Conservation (phyloP, 2,888 invertebrate species). For the Tubulanus polymorphus region DNA sequence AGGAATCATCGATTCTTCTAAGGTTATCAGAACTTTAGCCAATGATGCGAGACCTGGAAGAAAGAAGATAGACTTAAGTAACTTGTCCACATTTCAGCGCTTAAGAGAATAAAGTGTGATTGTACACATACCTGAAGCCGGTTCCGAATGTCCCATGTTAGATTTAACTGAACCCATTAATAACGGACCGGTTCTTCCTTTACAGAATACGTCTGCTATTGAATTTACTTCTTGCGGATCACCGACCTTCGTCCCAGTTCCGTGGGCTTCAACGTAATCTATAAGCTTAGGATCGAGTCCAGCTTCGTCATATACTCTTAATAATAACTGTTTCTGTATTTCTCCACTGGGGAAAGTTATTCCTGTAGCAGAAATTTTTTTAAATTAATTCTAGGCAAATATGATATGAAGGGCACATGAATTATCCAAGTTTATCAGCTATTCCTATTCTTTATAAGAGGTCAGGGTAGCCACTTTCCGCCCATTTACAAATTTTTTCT, state of each 20-base stretch:
- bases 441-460: too few species aligned
- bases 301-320: constrained; percentile 80
- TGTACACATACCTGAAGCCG: constrained; percentile 59
- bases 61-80: constrained; percentile 3
- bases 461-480: too few species aligned
- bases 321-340: constrained; percentile 64
- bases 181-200: constrained; percentile 62
- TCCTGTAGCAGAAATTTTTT: constrained; percentile 34
- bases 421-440: too few species aligned
- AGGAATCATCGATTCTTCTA: constrained; percentile 86
- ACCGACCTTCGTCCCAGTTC: constrained; percentile 90
- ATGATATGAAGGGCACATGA: too few species aligned
- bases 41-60: constrained; percentile 75
- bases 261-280: constrained; percentile 93
- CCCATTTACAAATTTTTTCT: too few species aligned
- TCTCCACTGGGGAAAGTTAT: constrained; percentile 61
- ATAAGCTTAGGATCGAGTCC: constrained; percentile 79
- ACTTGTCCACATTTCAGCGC: neutral
- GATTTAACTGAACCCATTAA: constrained; percentile 95
- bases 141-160: constrained; percentile 98
- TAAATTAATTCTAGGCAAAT: too few species aligned
- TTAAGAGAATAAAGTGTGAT: too few species aligned
- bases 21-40: constrained; percentile 86
- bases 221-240: constrained; percentile 97
- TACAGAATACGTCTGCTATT: constrained; percentile 67